Percentiles rank a stretch among this genome's conserved stretches.
Conservation (phyloP, 1,140 invertebrate species). For the Zophobas morio region DNA sequence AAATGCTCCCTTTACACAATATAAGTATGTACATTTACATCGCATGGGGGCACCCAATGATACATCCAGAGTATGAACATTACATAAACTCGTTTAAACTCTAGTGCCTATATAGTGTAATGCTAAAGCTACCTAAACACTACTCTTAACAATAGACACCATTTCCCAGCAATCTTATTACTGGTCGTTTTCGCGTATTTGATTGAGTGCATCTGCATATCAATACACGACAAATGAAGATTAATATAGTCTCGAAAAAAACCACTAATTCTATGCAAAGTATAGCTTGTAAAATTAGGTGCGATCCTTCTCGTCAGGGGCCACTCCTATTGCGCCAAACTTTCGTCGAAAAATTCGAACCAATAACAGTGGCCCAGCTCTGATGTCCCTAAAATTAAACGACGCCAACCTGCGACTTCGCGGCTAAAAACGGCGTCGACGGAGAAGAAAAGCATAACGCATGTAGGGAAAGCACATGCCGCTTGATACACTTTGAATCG, state of each 20-base stretch:
- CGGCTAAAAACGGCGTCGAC: constrained; percentile 17
- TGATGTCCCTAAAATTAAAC: constrained; percentile 26
- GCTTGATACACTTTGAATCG: constrained; percentile 3
- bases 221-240: constrained; percentile 13
- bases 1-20: constrained; percentile 74
- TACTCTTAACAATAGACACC: constrained; percentile 56
- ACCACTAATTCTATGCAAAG: constrained; percentile 92
- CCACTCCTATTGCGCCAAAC: constrained; percentile 36
- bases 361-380: neutral
- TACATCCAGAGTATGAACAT: constrained; percentile 49
- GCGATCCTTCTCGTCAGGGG: constrained; percentile 58
- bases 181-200: constrained; percentile 1
- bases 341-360: constrained; percentile 3
- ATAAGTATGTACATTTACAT: constrained; percentile 58
- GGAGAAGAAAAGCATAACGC: constrained; percentile 50
- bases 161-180: constrained; percentile 36
- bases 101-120: constrained; percentile 46
- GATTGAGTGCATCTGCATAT: constrained; percentile 38
- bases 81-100: constrained; percentile 28
- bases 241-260: constrained; percentile 74
- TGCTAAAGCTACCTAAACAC: constrained; percentile 58
- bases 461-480: constrained; percentile 33
- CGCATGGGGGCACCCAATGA: constrained; percentile 56
- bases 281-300: constrained; percentile 80
- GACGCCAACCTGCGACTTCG: constrained; percentile 7